phyloP scores from a whole-genome alignment of 1,140 invertebrate genomes.

The Marisa cornuarietis region DNA sequence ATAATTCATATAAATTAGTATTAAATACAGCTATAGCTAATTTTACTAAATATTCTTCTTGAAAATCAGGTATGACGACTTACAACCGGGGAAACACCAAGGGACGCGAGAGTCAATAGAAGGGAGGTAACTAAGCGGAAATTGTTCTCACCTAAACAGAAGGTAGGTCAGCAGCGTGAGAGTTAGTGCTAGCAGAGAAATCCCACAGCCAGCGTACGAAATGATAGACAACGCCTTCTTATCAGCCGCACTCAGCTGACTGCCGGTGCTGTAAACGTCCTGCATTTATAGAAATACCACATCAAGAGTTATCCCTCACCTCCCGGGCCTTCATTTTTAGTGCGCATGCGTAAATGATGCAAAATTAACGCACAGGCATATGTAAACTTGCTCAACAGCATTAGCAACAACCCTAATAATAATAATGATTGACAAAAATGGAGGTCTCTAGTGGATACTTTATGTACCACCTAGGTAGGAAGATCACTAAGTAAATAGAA shows the following conservation, averaged over 20 bases:
- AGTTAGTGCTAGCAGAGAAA: constrained; percentile 66
- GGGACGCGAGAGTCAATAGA: no score
- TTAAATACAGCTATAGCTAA: no score
- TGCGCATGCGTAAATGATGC: neutral
- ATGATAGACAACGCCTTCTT: constrained; percentile 65
- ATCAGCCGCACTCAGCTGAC: constrained; percentile 43
- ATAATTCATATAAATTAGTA: no score
- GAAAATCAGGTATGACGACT: no score
- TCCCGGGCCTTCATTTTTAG: neutral
- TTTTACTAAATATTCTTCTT: no score
- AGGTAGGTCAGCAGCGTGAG: constrained; percentile 69
- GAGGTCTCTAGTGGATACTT: no score
- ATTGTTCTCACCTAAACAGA: constrained; percentile 65
- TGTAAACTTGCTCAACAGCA: no score
- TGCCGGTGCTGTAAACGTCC: constrained; percentile 51
- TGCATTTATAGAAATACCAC: constrained; percentile 29
- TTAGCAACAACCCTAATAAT: constrained; percentile 6
- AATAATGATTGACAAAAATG: neutral
- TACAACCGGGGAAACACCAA: no score
- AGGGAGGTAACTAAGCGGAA: no score
- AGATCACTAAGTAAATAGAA: no score
- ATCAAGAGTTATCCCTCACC: neutral
- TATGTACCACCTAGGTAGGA: no score
- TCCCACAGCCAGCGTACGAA: constrained; percentile 68
- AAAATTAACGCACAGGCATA: no score